phyloP scores from a whole-genome alignment of 2,797 vertebrate species.

The Chromis chromis region DNA sequence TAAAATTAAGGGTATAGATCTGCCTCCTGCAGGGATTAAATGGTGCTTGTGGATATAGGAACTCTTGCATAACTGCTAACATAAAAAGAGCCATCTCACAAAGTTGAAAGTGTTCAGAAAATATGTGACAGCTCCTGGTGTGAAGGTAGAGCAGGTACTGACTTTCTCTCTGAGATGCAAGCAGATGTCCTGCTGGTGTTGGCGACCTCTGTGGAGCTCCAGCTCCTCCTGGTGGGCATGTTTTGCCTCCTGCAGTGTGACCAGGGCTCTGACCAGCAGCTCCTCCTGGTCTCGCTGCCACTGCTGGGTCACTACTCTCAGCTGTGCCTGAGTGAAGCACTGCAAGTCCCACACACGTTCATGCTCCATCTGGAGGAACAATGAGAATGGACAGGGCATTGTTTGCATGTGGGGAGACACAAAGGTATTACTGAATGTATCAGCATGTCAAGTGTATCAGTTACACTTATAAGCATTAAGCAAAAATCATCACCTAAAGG shows the following conservation, averaged over 20 bases:
- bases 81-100: constrained; percentile 16
- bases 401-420: not conserved
- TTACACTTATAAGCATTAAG: not conserved
- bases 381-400: not conserved
- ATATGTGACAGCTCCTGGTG: not conserved
- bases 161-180: constrained; percentile 91
- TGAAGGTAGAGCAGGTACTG: constrained; percentile 29
- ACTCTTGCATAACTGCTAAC: constrained; percentile 1
- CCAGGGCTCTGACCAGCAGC: constrained; percentile 84
- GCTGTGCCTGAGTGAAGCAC: constrained; percentile 82
- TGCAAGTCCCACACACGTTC: constrained; percentile 84
- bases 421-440: not conserved
- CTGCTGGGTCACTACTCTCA: constrained; percentile 75
- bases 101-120: constrained; percentile 11
- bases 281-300: constrained; percentile 83
- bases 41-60: too few species aligned
- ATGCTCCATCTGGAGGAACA: constrained; percentile 83
- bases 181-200: constrained; percentile 89
- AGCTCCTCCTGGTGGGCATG: constrained; percentile 84
- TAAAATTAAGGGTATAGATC: constrained; percentile 25
- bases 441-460: not conserved
- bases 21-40: constrained; percentile 5
- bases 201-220: constrained; percentile 81
- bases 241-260: constrained; percentile 86
- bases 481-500: not conserved